Conservation (phyloP, 2,888 invertebrate species). For the Chrysina gloriosa region DNA sequence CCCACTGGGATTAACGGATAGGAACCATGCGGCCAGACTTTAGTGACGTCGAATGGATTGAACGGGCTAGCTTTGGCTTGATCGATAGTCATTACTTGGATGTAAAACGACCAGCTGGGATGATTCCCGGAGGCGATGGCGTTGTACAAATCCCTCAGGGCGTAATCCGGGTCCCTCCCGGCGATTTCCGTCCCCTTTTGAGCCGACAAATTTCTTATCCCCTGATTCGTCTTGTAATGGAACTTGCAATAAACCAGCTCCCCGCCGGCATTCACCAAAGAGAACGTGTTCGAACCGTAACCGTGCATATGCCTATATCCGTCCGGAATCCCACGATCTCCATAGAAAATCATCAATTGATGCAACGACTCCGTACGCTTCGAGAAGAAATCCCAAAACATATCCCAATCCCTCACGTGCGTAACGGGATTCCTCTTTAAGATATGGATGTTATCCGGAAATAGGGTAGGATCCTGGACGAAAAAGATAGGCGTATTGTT, state of each 20-base stretch:
- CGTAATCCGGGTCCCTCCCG: constrained; percentile 87
- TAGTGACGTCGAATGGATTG: constrained; percentile 95
- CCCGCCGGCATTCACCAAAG: constrained; percentile 82
- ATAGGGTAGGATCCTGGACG: constrained; percentile 87
- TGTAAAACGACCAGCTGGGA: constrained; percentile 84
- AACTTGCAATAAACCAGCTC: constrained; percentile 87
- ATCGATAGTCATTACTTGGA: constrained; percentile 89
- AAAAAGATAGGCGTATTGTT: constrained; percentile 95
- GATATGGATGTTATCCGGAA: constrained; percentile 95
- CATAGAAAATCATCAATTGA: constrained; percentile 87
- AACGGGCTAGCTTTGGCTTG: constrained; percentile 83
- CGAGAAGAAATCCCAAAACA: constrained; percentile 96
- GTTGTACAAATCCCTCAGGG: constrained; percentile 90
- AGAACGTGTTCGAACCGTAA: constrained; percentile 94
- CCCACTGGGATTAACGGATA: constrained; percentile 92
- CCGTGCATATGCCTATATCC: constrained; percentile 83
- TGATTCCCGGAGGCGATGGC: constrained; percentile 80
- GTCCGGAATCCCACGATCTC: constrained; percentile 93
- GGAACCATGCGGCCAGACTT: constrained; percentile 90
- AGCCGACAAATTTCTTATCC: constrained; percentile 81
- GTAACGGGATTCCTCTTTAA: constrained; percentile 96
- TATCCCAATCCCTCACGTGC: constrained; percentile 90
- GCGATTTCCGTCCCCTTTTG: constrained; percentile 77
- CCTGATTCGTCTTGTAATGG: constrained; percentile 92
- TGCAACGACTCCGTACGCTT: constrained; percentile 89